Percentiles rank a stretch among this genome's conserved stretches.
phyloP scores from a whole-genome alignment of 1,140 invertebrate species.

The Dryas iulia region DNA sequence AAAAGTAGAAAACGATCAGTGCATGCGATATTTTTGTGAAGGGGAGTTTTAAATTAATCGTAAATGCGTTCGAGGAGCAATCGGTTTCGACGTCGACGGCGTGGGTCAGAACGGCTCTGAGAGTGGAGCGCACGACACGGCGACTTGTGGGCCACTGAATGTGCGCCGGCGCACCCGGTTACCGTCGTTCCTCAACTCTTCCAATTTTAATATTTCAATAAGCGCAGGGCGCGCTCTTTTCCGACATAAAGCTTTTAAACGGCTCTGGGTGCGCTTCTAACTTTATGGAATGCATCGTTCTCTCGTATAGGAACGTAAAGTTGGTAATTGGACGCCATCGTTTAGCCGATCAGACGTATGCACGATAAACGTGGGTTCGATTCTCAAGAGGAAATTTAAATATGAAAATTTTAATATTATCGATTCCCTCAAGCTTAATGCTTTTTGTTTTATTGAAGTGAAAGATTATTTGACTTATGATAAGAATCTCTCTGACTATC shows the following conservation, averaged over 20 bases:
- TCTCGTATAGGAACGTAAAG: no score
- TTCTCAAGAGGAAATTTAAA: no score
- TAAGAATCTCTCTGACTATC: no score
- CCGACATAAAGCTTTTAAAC: constrained; percentile 31
- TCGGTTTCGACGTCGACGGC: constrained; percentile 40
- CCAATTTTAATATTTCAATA: constrained; percentile 67
- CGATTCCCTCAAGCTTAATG: no score
- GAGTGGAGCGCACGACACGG: constrained; percentile 64
- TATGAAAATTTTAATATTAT: no score
- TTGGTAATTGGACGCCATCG: no score
- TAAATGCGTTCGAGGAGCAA: constrained; percentile 57
- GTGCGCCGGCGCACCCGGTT: constrained; percentile 48
- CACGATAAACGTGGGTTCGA: no score
- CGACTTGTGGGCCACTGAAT: constrained; percentile 68
- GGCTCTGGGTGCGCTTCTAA: neutral
- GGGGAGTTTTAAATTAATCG: constrained; percentile 38
- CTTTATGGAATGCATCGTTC: no score
- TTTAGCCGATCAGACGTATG: no score
- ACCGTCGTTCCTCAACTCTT: constrained; percentile 52
- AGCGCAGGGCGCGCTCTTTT: constrained; percentile 49
- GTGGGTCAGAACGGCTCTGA: constrained; percentile 46
- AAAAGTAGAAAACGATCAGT: constrained; percentile 19
- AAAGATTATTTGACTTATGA: no score
- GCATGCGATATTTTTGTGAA: constrained; percentile 19
- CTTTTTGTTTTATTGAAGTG: no score